phyloP scores from a whole-genome alignment of 2,888 invertebrate species.

The Bellardia pandia region DNA sequence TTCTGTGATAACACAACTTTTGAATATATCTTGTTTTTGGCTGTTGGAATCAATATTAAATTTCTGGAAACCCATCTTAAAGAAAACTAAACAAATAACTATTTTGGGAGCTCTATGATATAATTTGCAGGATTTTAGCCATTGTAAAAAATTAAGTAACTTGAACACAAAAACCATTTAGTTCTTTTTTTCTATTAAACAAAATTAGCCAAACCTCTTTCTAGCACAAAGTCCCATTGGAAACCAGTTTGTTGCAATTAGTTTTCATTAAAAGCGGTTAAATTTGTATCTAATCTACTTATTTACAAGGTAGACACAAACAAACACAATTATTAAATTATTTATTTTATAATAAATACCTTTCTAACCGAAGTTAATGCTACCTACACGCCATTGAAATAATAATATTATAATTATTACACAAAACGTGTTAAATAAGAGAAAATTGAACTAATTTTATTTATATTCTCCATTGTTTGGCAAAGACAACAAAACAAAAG shows the following conservation, averaged over 20 bases:
- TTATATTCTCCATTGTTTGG: conserved; percentile 48
- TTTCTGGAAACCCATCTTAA: no score
- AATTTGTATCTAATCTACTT: conserved; percentile 18
- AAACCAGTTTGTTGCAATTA: not conserved
- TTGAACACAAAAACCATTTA: no score
- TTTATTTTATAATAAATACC: conserved; percentile 56
- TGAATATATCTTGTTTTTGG: no score
- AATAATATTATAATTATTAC: not conserved
- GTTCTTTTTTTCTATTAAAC: no score
- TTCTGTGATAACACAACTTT: no score
- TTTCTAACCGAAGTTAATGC: conserved; percentile 54
- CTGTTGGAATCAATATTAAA: no score
- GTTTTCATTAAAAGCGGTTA: conserved; percentile 33
- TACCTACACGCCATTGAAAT: conserved; percentile 55
- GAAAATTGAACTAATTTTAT: conserved; percentile 14
- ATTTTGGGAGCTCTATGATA: no score
- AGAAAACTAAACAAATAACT: no score
- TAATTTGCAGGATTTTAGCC: no score
- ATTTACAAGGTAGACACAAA: not conserved
- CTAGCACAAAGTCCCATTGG: not conserved
- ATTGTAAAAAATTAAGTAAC: no score
- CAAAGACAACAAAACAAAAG: conserved; percentile 30
- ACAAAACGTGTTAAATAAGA: not conserved
- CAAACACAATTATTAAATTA: conserved; percentile 54
- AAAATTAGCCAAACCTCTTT: not conserved